Percentiles rank a stretch among this genome's conserved stretches.
These are phyloP conservation scores for Drosophila funebris DNA, from an alignment of 1,140 invertebrate species.

Conservation along the genomic window DNA sequence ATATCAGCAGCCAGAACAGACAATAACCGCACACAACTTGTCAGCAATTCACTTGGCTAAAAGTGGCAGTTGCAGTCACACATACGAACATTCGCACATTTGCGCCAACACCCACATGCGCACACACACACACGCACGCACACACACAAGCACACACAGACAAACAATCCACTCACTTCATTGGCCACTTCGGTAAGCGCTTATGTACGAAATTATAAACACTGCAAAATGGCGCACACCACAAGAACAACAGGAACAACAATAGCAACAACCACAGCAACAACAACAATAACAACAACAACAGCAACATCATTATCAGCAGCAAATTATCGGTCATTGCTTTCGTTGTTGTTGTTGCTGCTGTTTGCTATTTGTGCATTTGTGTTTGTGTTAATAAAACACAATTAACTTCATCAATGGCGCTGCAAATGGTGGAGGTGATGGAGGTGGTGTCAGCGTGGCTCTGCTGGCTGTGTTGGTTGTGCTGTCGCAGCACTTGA, in stretches of 20 bases:
- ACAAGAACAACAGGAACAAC: conserved; percentile 3
- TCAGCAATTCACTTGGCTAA: conserved; percentile 32
- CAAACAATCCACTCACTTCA: conserved; percentile 20
- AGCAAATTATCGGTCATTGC: conserved; percentile 73
- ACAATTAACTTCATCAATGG: conserved; percentile 84
- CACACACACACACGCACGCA: background rate
- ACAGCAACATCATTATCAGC: conserved; percentile 66
- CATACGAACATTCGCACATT: no score
- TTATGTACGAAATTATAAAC: conserved; percentile 69
- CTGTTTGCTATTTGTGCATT: conserved; percentile 64
- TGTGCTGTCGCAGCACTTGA: conserved; percentile 37
- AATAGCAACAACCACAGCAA: conserved; percentile 7
- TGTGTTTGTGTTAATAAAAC: conserved; percentile 84
- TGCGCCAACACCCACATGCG: no score
- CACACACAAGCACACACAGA: background rate
- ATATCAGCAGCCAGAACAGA: conserved; percentile 9
- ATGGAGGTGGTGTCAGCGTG: background rate
- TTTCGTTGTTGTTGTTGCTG: conserved; percentile 34
- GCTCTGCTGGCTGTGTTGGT: background rate
- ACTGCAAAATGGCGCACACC: conserved; percentile 55
- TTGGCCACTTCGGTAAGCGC: conserved; percentile 57
- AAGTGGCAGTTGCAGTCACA: conserved; percentile 12
- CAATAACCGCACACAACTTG: conserved; percentile 18
- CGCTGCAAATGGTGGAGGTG: background rate
- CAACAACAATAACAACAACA: background rate